phyloP scores from a whole-genome alignment of 2,113 vertebrate genomes.

The Ranitomeya variabilis region DNA sequence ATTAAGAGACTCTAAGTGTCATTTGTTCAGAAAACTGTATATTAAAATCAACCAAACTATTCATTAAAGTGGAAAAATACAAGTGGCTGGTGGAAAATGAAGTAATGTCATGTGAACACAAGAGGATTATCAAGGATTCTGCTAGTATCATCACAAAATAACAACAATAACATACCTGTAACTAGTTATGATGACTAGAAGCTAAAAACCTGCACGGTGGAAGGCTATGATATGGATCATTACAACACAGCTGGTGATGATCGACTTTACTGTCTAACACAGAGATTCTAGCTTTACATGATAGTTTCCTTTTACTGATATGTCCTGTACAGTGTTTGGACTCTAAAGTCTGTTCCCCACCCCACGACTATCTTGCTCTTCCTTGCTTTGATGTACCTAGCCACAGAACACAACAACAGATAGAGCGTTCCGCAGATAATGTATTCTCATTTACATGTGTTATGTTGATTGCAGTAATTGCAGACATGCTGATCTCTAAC shows the following conservation, averaged over 20 bases:
- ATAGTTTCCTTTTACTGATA: neutral
- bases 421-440: neutral
- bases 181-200: neutral
- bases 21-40: conserved; percentile 31
- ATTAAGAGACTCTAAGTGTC: neutral
- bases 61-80: conserved; percentile 24
- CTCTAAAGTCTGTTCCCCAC: no score
- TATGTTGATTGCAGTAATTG: no score
- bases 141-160: neutral
- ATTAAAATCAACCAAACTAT: conserved; percentile 34
- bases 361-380: neutral
- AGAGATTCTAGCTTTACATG: neutral
- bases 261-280: neutral
- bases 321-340: neutral
- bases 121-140: neutral
- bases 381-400: neutral
- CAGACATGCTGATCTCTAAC: neutral
- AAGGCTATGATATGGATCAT: neutral
- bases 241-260: neutral
- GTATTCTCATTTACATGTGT: no score
- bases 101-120: neutral
- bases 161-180: neutral
- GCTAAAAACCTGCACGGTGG: neutral
- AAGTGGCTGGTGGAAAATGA: neutral
- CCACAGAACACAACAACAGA: neutral